Conservation (phyloP, 2,113 vertebrate species). For the Rattus norvegicus region GRCr8 NC_086026.1:39692501-39693000, state of each 20-base stretch:
- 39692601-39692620: neutral
- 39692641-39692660: neutral
- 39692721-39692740: neutral
- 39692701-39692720: neutral
- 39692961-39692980: no score
- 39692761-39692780: rapidly evolving
- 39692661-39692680: neutral
- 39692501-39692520: neutral
- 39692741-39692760: rapidly evolving
- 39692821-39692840: neutral
- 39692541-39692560: neutral
- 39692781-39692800: neutral
- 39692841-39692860: neutral
- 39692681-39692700: neutral
- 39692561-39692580: neutral
- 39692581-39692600: neutral
- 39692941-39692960: neutral
- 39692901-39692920: neutral
- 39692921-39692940: neutral
- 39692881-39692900: neutral
- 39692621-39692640: neutral
- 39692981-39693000: neutral
- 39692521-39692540: neutral
- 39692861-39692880: neutral
- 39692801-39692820: rapidly evolving